A percentile compares a stretch with the other conserved stretches of the same genome.
Evolutionary conservation across 2,113 vertebrate species (phyloP).

Genomic region (Apus apus): DNA sequence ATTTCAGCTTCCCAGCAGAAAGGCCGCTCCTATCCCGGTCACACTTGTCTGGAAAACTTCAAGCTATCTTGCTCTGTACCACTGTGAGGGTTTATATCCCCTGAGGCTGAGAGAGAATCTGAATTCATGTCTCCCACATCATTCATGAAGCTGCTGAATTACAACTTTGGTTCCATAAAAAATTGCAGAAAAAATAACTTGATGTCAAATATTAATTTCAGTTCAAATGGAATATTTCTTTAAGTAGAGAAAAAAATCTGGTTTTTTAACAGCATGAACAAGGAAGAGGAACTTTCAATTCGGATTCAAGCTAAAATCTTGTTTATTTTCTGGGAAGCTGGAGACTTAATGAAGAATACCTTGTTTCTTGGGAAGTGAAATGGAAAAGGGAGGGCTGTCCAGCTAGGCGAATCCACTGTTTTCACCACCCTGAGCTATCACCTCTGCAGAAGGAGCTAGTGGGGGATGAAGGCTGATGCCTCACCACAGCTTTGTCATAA

Average conservation of each 20-base stretch:
- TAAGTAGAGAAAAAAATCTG: neutral
- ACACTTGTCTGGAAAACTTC: neutral
- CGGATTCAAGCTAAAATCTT: neutral
- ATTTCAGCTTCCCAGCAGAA: neutral
- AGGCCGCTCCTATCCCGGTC: neutral
- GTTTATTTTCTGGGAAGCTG: neutral
- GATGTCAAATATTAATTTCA: neutral
- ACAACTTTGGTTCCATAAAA: neutral
- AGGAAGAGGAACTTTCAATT: neutral
- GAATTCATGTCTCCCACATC: neutral
- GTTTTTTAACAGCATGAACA: neutral
- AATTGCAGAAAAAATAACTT: neutral
- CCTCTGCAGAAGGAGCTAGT: neutral
- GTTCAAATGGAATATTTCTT: neutral
- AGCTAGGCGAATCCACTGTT: neutral
- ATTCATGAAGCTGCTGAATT: neutral
- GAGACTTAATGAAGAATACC: neutral
- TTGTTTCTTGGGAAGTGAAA: neutral
- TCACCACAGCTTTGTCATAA: accelerated
- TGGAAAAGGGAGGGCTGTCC: neutral
- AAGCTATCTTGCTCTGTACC: neutral
- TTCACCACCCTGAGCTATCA: neutral
- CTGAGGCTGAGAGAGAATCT: neutral
- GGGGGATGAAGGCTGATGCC: neutral
- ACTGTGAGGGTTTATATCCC: neutral